Evolutionary conservation across 2,888 invertebrate species (phyloP), one percentile per base, ranked within the genome.

Genomic region (Eupelmus urozonus): DNA sequence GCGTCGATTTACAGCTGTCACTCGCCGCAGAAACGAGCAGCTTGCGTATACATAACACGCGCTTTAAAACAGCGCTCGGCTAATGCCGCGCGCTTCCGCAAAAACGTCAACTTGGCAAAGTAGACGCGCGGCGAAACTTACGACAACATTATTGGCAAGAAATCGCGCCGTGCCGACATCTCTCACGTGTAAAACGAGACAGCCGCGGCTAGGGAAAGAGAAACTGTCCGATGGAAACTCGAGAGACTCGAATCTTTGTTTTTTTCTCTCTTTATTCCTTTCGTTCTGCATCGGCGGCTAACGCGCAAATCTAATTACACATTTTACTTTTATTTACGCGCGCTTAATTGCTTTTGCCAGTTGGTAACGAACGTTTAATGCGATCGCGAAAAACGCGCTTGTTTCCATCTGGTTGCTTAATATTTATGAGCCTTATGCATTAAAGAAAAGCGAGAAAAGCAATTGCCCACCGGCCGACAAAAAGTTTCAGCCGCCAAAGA

Each of bases 141-240:
- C 62, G 66, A 72, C 63, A 76, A 69, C 23, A 18, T 79, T 66
- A 79, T 76, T 79, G 76, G 73, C 73, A 65, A 73, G 79, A 76
- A 72, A 69, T 71, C 66, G 59, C 45, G 20, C 29, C 42, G 42
- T 20, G 45, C 62, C 23, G 69, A 73, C 73, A 53, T 70, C 49
- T 73, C 40, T 65, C 57, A 45, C 13, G 34, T 45, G 74, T 69
- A 63, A 78, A 78, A 73, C 57, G 59, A 69, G 59, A 18, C 49
- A 59, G 23, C 5, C 23, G 13, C 16, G 51, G 59, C 7, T 23
- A 18, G 20, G 27, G 60, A 40, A 23, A 20, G 25, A 34, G 42
- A 1, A 29, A 76, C 20, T 11, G 5, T 16, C n/a, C 25, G 3
- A 69, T 13, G 45, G 62, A 62, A 76, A 51, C 25, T 51, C 18